Evolutionary conservation across 2,797 vertebrate genomes (phyloP).

Genomic region (Rallus crepitans): DNA sequence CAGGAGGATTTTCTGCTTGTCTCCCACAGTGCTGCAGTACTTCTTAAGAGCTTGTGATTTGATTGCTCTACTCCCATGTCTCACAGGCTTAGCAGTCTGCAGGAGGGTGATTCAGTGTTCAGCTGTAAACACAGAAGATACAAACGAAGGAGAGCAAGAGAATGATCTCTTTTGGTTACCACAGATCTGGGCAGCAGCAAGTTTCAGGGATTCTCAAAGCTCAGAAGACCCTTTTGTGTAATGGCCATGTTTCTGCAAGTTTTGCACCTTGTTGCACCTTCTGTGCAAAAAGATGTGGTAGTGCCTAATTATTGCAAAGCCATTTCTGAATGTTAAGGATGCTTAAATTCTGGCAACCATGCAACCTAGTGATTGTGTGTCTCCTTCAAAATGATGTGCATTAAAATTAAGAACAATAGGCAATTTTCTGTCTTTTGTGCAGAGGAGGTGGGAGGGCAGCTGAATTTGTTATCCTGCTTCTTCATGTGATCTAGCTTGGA

Average conservation of each 20-base stretch:
- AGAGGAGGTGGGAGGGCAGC: not conserved
- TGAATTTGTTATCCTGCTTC: not conserved
- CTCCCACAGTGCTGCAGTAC: not conserved
- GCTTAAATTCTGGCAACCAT: not conserved
- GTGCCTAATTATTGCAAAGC: not conserved
- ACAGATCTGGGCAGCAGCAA: not conserved
- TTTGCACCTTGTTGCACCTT: not conserved
- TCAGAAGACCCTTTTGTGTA: not conserved
- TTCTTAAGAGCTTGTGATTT: not conserved
- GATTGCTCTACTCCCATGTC: rapidly evolving
- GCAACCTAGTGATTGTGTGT: not conserved
- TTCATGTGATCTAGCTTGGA: not conserved
- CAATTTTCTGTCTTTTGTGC: not conserved
- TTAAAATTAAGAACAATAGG: not conserved
- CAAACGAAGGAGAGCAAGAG: not conserved
- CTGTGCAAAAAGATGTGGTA: not conserved
- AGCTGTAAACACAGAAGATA: not conserved
- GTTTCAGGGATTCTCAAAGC: not conserved
- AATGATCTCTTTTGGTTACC: not conserved
- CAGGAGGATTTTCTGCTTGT: not conserved
- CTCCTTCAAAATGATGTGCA: not conserved
- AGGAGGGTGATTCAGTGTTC: not conserved
- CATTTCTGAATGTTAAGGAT: not conserved
- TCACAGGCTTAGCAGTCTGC: not conserved
- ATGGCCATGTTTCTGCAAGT: not conserved